Conservation (phyloP, 92 coral and sea anemone species). For the Phymanthus crucifer region DNA sequence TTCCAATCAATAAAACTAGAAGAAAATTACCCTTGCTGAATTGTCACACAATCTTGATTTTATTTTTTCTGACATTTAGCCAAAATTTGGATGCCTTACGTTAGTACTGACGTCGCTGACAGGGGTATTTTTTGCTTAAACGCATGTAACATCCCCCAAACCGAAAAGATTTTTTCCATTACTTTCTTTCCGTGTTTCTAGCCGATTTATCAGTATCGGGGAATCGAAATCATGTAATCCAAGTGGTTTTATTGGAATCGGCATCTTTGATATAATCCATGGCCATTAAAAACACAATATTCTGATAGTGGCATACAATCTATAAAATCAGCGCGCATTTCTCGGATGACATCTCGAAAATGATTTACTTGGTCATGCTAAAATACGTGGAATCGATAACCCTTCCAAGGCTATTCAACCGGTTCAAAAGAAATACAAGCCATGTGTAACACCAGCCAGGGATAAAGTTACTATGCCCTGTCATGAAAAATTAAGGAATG, state of each 20-base stretch:
- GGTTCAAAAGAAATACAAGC: not conserved
- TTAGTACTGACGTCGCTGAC: not conserved
- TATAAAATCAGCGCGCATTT: conserved; percentile 2
- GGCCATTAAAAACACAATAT: not conserved
- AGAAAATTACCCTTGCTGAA: not conserved
- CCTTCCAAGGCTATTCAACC: not conserved
- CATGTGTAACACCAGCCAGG: not conserved
- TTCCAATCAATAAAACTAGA: not conserved
- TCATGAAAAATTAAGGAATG: not conserved
- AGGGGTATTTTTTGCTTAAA: conserved; percentile 10
- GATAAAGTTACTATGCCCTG: too few relatives aligned
- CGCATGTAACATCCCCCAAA: not conserved
- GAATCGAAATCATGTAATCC: not conserved
- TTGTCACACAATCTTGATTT: not conserved
- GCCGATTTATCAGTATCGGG: not conserved
- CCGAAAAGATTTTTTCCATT: not conserved
- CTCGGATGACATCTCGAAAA: not conserved
- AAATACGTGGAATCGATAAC: not conserved
- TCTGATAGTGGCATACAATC: not conserved
- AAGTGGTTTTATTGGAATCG: not conserved
- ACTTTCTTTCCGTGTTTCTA: not conserved
- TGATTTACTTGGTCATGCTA: not conserved
- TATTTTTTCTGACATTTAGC: not conserved
- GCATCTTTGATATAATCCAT: not conserved
- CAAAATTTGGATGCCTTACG: not conserved